Base-by-base conservation (phyloP, 2,888 invertebrate genomes). In the Octonoba sinensis region DNA sequence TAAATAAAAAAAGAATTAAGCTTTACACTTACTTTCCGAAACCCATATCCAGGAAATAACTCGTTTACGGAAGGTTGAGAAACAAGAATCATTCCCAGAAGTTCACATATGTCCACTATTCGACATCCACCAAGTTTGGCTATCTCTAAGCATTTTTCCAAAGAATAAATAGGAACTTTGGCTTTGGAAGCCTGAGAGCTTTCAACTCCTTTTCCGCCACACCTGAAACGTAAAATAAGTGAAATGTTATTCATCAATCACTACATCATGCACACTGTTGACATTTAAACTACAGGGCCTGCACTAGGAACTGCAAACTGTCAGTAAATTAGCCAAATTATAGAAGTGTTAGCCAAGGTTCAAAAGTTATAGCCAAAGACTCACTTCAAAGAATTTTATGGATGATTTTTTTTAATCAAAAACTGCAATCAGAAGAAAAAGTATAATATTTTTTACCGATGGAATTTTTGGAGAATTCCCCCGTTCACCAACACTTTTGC, bases 1-100 rank as follows among this genome's bases (percentile, higher is more conserved):
- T n/a, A n/a, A n/a, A n/a, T n/a, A n/a, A n/a, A n/a, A n/a, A n/a
- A n/a, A n/a, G n/a, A n/a, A n/a, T 11, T 8, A 36, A 36, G 3
- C 8, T 27, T 36, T 16, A 18, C 11, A 76, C 69, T 84, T 78
- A 96, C 91, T 88, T 93, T 94, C 78, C 93, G 91, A 2, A 96
- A 90, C 0, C 96, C 96, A 88, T 91, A 95, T 0, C 95, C 95
- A 70, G 93, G 92, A 87, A 95, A 95, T 0, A 95, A 87, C 85
- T 92, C 94, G 0, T 90, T 84, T 20, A 86, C 72, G 4, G 94
- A 93, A 81, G 93, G 93, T 86, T 94, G 93, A 0, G 96, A 94
- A 0, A 93, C 92, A 81, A 93, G 92, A 36, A 96, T 87, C 66
- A 93, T 90, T 74, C 92, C 92, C 44, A 87, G 74, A 1, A 92